A percentile compares a stretch with the other conserved stretches of the same genome.
Evolutionary conservation across 2,113 vertebrate genomes (phyloP).

Genomic region (Triplophysa tibetana): DNA sequence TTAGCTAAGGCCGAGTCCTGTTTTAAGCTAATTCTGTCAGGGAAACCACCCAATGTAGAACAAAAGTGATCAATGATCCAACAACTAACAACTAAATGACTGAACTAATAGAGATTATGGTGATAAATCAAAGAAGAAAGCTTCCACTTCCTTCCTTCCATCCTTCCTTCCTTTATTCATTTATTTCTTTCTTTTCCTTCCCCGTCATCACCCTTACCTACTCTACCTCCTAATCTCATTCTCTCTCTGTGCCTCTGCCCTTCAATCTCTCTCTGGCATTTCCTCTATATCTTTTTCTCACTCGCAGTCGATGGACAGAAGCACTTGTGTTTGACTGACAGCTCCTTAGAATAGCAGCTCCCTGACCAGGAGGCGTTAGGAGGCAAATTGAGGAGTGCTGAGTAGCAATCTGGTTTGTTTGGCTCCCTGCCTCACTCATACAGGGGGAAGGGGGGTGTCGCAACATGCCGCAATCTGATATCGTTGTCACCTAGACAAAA

Average conservation of each 20-base stretch:
- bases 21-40: too few relatives aligned
- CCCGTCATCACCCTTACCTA: conserved; percentile 25
- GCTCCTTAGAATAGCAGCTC: conserved; percentile 67
- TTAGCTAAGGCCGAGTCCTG: too few relatives aligned
- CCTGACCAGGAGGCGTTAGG: conserved; percentile 64
- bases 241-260: not conserved
- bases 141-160: not conserved
- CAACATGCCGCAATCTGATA: conserved; percentile 36
- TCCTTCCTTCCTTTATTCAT: not conserved
- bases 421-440: conserved; percentile 56
- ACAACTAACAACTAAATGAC: conserved; percentile 11
- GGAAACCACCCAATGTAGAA: not conserved
- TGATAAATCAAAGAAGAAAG: conserved; percentile 18
- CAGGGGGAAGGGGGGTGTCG: conserved; percentile 32
- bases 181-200: not conserved
- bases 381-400: conserved; percentile 56
- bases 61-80: conserved; percentile 20
- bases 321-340: conserved; percentile 68
- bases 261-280: conserved; percentile 47
- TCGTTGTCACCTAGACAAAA: conserved; percentile 36
- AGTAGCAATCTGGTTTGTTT: conserved; percentile 67
- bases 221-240: conserved; percentile 30
- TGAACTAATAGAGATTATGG: not conserved
- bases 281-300: conserved; percentile 56
- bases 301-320: conserved; percentile 52